These are phyloP conservation scores for Hephaestus fuliginosus DNA, from an alignment of 2,797 vertebrate species.

Conservation along the genomic window DNA sequence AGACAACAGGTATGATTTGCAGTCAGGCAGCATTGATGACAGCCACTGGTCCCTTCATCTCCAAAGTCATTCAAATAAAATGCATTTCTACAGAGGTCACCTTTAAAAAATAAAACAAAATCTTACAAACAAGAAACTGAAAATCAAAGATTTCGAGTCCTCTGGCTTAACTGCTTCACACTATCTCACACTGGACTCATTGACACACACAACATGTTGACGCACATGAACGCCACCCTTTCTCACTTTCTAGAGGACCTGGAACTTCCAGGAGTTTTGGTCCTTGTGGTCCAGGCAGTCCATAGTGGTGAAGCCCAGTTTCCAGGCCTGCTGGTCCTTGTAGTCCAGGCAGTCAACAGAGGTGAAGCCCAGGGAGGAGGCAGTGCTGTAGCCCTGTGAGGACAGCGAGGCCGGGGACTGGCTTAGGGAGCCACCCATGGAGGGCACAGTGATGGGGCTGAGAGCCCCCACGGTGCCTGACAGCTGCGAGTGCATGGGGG, in stretches of 20 bases:
- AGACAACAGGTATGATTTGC: slow-evolving; percentile 27
- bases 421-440: slow-evolving; percentile 89
- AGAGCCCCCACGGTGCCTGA: slow-evolving; percentile 88
- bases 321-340: slow-evolving; percentile 94
- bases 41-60: slow-evolving; percentile 43
- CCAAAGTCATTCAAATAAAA: slow-evolving; percentile 39
- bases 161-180: slow-evolving; percentile 43
- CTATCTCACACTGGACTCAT: slow-evolving; percentile 41
- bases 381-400: slow-evolving; percentile 89
- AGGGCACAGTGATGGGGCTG: slow-evolving; percentile 89
- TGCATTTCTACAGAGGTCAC: slow-evolving; percentile 54
- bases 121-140: slow-evolving; percentile 65
- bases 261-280: slow-evolving; percentile 94
- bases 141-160: slow-evolving; percentile 47
- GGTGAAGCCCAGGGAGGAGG: slow-evolving; percentile 89
- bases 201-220: slow-evolving; percentile 28
- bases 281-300: slow-evolving; percentile 95
- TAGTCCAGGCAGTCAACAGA: slow-evolving; percentile 93
- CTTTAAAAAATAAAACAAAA: slow-evolving; percentile 60
- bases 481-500: slow-evolving; percentile 92
- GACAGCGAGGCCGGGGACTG: slow-evolving; percentile 91
- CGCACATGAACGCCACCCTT: slow-evolving; percentile 3
- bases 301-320: slow-evolving; percentile 92
- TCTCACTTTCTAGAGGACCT: slow-evolving; percentile 89
- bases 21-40: slow-evolving; percentile 47